These are phyloP conservation scores for Archivesica marissinica DNA, from an alignment of 1,140 invertebrate species.

Conservation along the genomic window DNA sequence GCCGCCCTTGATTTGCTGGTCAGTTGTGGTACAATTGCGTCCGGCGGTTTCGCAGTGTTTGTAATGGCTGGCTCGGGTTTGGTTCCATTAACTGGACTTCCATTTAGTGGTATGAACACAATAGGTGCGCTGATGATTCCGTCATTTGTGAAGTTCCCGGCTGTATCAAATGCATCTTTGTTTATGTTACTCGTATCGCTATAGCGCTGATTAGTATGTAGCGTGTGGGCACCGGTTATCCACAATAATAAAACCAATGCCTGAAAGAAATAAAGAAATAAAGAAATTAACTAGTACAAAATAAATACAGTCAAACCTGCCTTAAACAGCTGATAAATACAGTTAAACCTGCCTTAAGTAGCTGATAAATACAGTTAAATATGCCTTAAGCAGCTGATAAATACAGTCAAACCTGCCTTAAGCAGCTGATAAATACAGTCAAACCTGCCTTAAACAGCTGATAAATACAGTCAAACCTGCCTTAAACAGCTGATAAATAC, in stretches of 20 bases:
- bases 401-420: no score
- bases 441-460: no score
- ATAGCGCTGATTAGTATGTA: not conserved
- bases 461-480: no score
- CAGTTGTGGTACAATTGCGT: not conserved
- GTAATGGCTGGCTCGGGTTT: not conserved
- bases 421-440: no score
- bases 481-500: no score
- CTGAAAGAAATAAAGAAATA: constrained; percentile 15
- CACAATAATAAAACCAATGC: not conserved
- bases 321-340: no score
- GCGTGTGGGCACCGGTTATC: not conserved
- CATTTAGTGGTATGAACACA: not conserved
- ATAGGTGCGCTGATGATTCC: not conserved
- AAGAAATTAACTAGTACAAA: no score
- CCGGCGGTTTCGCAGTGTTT: not conserved
- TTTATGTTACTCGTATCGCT: not conserved
- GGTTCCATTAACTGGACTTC: not conserved
- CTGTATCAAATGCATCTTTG: not conserved
- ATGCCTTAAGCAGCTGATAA: no score
- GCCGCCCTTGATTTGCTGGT: no score
- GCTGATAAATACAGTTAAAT: no score
- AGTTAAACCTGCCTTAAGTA: no score
- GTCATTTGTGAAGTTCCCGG: not conserved
- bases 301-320: no score